These are phyloP conservation scores for Tachystola acroxantha DNA, from an alignment of 2,888 invertebrate genomes.

Conservation along the genomic window DNA sequence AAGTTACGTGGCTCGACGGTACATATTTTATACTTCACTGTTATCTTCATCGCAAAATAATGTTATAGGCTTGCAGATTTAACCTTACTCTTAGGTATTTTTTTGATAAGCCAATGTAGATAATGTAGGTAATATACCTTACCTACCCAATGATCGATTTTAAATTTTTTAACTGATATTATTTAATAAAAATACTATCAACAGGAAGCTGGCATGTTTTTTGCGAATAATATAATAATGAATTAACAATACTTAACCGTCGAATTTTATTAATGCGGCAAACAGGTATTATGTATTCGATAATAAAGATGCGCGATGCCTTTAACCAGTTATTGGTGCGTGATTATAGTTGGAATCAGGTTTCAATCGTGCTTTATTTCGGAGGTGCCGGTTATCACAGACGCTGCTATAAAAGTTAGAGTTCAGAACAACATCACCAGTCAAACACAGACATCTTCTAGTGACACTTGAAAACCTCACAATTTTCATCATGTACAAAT, in stretches of 20 bases:
- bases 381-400: background rate
- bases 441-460: conserved; percentile 37
- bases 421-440: conserved; percentile 39
- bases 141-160: too few species aligned
- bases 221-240: background rate
- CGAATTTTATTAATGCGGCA: background rate
- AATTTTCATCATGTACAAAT: conserved; percentile 51
- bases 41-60: too few species aligned
- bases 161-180: too few species aligned
- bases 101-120: too few species aligned
- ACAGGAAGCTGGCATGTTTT: background rate
- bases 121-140: too few species aligned
- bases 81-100: too few species aligned
- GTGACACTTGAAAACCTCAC: conserved; percentile 28
- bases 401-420: conserved; percentile 18
- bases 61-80: too few species aligned
- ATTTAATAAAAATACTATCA: too few species aligned
- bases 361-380: conserved; percentile 6
- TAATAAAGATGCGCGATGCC: background rate
- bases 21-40: too few species aligned
- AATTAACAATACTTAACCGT: background rate
- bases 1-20: too few species aligned
- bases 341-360: conserved; percentile 5
- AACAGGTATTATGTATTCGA: background rate
- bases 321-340: conserved; percentile 3